phyloP scores from a whole-genome alignment of 2,888 invertebrate species.

The Ormyrus thymus region DNA sequence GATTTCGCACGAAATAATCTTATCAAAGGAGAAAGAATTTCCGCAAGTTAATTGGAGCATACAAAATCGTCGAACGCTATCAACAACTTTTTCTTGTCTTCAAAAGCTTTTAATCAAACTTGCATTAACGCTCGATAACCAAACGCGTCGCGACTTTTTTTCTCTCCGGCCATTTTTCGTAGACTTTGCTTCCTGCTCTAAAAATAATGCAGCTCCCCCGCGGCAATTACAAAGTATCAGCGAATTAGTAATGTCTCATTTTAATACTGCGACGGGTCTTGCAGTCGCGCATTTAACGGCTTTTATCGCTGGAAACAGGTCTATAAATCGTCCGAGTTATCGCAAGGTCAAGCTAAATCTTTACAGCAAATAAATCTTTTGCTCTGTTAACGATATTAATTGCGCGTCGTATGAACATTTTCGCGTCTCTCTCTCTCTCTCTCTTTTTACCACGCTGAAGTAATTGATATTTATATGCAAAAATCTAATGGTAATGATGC shows the following conservation, averaged over 20 bases:
- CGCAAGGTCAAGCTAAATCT: slow-evolving; percentile 29
- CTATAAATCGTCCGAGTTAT: slow-evolving; percentile 35
- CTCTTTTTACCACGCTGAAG: too few relatives aligned
- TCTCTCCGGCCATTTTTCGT: not conserved
- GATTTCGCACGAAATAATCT: slow-evolving; percentile 2
- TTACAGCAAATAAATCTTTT: slow-evolving; percentile 30
- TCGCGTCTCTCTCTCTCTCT: too few relatives aligned
- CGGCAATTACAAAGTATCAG: slow-evolving; percentile 3
- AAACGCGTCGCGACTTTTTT: too few relatives aligned
- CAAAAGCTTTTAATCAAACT: too few relatives aligned
- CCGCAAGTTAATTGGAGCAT: slow-evolving; percentile 11
- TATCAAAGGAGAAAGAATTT: slow-evolving; percentile 11
- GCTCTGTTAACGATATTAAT: slow-evolving; percentile 10
- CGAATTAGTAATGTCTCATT: slow-evolving; percentile 10
- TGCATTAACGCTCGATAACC: too few relatives aligned
- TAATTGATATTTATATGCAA: too few relatives aligned
- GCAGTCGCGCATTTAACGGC: not conserved
- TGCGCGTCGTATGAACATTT: not conserved
- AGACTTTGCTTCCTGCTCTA: not conserved
- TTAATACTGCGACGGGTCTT: slow-evolving; percentile 5
- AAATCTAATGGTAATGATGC: too few relatives aligned
- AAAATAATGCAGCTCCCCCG: too few relatives aligned
- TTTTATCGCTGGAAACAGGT: slow-evolving; percentile 22
- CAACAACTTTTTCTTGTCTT: too few relatives aligned
- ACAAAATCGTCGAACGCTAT: not conserved